phyloP scores from a whole-genome alignment of 2,888 invertebrate genomes.

The Chironomus riparius region DNA sequence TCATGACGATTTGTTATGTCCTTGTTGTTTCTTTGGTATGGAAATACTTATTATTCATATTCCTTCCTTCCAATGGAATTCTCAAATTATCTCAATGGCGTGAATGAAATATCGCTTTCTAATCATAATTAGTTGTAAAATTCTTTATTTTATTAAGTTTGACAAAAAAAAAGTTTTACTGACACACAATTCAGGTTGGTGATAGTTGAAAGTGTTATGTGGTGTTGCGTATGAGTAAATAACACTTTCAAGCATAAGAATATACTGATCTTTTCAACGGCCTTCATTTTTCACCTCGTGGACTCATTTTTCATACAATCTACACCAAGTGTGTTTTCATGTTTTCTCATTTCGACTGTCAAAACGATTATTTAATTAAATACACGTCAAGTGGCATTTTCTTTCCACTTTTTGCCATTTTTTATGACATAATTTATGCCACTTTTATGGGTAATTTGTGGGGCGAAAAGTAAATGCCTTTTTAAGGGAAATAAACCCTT shows the following conservation, averaged over 20 bases:
- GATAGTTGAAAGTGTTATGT: too few species aligned
- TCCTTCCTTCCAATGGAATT: not conserved
- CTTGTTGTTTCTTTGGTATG: not conserved
- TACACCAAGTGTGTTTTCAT: not conserved
- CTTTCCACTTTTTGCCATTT: not conserved
- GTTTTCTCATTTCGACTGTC: constrained; percentile 10
- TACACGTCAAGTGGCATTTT: constrained; percentile 4
- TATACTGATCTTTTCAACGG: not conserved
- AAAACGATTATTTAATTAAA: constrained; percentile 23
- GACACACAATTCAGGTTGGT: too few species aligned
- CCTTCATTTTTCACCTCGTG: not conserved
- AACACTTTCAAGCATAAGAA: not conserved
- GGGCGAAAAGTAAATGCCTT: not conserved
- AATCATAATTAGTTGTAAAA: not conserved
- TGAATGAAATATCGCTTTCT: not conserved
- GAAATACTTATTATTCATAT: not conserved
- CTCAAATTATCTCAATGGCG: not conserved
- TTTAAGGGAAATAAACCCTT: not conserved
- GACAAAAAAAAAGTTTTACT: too few species aligned
- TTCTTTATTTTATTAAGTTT: not conserved
- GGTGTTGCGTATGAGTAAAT: too few species aligned
- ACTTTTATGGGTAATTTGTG: not conserved
- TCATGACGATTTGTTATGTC: not conserved
- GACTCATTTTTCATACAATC: constrained; percentile 17
- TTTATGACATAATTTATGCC: not conserved